Conservation (phyloP, 2,797 vertebrate genomes). For the Acanthurus tractus region DNA sequence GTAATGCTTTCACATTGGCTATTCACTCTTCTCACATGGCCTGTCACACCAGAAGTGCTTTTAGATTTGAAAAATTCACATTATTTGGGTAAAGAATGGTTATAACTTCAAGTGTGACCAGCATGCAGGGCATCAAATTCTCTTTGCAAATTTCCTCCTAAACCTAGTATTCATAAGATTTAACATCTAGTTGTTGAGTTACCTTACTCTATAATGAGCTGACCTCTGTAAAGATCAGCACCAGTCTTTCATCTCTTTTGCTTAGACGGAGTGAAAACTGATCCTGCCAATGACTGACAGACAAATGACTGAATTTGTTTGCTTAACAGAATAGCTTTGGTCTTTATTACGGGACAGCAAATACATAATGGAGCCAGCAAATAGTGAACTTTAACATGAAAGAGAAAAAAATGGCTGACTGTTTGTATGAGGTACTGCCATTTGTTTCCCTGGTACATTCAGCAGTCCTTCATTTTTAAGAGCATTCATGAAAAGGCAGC, state of each 20-base stretch:
- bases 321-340: conserved; percentile 29
- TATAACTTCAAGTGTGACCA: not conserved
- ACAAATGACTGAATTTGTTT: conserved; percentile 6
- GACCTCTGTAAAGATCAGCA: not conserved
- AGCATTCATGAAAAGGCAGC: conserved; percentile 89
- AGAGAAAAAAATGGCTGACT: not conserved
- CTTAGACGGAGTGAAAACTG: not conserved
- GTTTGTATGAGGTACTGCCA: not conserved
- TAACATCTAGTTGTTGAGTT: not conserved
- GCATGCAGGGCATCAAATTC: not conserved
- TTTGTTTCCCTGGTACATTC: not conserved
- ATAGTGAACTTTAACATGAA: conserved; percentile 36
- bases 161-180: not conserved
- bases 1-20: not conserved
- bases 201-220: not conserved
- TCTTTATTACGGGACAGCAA: conserved; percentile 49
- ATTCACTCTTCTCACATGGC: not conserved
- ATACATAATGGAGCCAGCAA: conserved; percentile 26
- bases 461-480: not conserved
- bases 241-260: not conserved
- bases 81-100: not conserved
- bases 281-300: conserved; percentile 9
- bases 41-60: not conserved
- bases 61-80: not conserved
- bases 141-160: not conserved